Percentiles rank a stretch among this genome's conserved stretches.
Evolutionary conservation across 2,797 vertebrate species (phyloP).

Genomic region (Geotria australis): DNA sequence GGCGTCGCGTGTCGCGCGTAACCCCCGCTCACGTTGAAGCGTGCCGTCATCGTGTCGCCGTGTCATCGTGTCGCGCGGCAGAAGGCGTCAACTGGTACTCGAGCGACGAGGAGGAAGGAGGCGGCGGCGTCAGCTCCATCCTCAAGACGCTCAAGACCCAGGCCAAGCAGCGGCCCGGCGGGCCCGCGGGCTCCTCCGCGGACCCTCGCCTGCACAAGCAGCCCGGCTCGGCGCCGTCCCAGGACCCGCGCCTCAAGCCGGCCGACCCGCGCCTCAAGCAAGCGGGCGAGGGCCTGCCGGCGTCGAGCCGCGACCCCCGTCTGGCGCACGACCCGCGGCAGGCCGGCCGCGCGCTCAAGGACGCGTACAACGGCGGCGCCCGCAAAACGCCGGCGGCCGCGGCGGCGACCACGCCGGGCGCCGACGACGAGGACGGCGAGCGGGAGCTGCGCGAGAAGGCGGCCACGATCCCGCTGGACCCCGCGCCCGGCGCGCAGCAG

Average conservation of each 20-base stretch:
- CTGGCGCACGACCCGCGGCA: constrained; percentile 18
- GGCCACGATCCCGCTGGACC: constrained; percentile 39
- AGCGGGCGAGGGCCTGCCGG: background rate
- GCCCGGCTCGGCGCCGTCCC: constrained; percentile 4
- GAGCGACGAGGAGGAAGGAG: constrained; percentile 68
- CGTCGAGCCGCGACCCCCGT: constrained; percentile 25
- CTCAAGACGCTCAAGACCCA: constrained; percentile 60
- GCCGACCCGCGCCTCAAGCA: constrained; percentile 21
- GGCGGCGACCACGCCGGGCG: constrained; percentile 3
- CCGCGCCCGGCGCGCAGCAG: constrained; percentile 28
- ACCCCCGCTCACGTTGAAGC: too few relatives aligned
- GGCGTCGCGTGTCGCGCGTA: too few relatives aligned
- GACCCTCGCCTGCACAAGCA: constrained; percentile 48
- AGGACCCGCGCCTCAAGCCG: constrained; percentile 7
- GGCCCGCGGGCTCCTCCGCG: background rate
- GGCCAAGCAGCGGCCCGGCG: constrained; percentile 9
- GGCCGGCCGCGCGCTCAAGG: constrained; percentile 5
- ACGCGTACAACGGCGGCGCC: background rate
- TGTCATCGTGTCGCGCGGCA: constrained; percentile 11
- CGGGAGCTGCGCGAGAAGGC: constrained; percentile 44
- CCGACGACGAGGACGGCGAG: constrained; percentile 60
- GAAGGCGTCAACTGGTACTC: constrained; percentile 88
- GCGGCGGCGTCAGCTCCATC: constrained; percentile 49
- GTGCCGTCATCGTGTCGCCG: too few relatives aligned
- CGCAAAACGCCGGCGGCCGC: constrained; percentile 11